Percentiles rank a stretch among this genome's conserved stretches.
These are phyloP conservation scores for Bradypodion ventrale DNA, from an alignment of 2,797 vertebrate species.

Conservation along the genomic window DNA sequence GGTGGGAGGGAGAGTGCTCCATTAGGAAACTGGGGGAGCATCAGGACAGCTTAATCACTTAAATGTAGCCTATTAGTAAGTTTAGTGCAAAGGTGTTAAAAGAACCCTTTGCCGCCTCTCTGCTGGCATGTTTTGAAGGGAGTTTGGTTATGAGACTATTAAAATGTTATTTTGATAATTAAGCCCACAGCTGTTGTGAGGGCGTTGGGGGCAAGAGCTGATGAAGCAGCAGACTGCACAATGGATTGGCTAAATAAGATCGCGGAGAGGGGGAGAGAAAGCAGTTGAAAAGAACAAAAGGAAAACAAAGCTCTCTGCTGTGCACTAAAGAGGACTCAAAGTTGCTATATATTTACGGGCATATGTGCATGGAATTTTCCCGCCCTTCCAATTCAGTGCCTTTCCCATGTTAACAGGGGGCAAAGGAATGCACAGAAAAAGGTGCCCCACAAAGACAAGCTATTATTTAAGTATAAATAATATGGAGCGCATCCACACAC, in stretches of 20 bases:
- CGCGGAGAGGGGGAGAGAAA: background rate
- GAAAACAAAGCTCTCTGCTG: background rate
- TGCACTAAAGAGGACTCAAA: background rate
- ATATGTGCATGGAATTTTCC: background rate
- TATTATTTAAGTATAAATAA: too few relatives aligned
- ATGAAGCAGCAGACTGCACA: constrained; percentile 61
- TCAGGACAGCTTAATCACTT: constrained; percentile 72
- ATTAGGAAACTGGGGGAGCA: constrained; percentile 57
- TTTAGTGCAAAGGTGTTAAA: constrained; percentile 76
- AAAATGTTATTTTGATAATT: constrained; percentile 88
- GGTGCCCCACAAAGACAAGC: background rate
- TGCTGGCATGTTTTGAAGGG: constrained; percentile 75
- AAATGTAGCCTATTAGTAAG: constrained; percentile 77
- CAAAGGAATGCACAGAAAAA: background rate
- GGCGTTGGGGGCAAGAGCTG: constrained; percentile 72
- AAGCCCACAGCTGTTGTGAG: constrained; percentile 83
- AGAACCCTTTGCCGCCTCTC: constrained; percentile 73
- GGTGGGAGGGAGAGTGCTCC: constrained; percentile 57
- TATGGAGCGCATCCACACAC: too few relatives aligned
- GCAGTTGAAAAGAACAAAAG: constrained; percentile 13
- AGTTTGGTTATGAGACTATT: constrained; percentile 83
- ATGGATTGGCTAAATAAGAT: constrained; percentile 30
- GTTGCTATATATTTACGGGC: background rate
- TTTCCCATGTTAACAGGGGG: too few relatives aligned
- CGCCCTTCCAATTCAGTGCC: background rate